Evolutionary conservation across 2,797 vertebrate species (phyloP).

Genomic region (Corythornis leucogaster): DNA sequence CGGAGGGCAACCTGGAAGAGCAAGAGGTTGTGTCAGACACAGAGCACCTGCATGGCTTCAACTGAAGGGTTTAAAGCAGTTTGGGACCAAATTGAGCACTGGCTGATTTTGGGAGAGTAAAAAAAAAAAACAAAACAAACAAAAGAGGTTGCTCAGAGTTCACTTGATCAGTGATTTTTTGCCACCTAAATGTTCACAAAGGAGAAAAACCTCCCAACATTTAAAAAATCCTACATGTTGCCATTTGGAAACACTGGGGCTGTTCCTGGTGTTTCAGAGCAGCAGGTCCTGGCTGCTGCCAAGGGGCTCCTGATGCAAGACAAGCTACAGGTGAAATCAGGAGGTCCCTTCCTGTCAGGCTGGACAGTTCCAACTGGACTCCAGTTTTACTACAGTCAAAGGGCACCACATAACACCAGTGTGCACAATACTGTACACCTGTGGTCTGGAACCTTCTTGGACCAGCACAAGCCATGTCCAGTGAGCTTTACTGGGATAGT

Average conservation of each 20-base stretch:
- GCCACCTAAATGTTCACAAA: not conserved
- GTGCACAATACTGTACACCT: not conserved
- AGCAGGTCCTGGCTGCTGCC: not conserved
- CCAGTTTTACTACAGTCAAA: not conserved
- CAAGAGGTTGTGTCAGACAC: not conserved
- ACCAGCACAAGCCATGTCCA: not conserved
- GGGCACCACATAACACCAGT: not conserved
- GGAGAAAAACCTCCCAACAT: not conserved
- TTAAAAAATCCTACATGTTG: not conserved
- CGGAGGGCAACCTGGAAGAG: slow-evolving; percentile 89
- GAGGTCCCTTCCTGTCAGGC: not conserved
- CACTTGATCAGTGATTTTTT: not conserved
- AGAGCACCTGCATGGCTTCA: not conserved
- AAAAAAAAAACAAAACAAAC: accelerated
- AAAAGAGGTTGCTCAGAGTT: not conserved
- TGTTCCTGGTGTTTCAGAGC: not conserved
- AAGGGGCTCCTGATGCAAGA: not conserved
- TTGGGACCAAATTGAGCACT: not conserved
- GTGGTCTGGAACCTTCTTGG: not conserved
- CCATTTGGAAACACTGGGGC: not conserved
- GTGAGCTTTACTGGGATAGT: not conserved
- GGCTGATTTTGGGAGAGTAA: not conserved
- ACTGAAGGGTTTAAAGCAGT: not conserved
- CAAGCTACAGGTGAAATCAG: not conserved
- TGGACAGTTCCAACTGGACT: not conserved